Evolutionary conservation across 2,113 vertebrate genomes (phyloP).

Genomic region (Haplochromis burtoni): DNA sequence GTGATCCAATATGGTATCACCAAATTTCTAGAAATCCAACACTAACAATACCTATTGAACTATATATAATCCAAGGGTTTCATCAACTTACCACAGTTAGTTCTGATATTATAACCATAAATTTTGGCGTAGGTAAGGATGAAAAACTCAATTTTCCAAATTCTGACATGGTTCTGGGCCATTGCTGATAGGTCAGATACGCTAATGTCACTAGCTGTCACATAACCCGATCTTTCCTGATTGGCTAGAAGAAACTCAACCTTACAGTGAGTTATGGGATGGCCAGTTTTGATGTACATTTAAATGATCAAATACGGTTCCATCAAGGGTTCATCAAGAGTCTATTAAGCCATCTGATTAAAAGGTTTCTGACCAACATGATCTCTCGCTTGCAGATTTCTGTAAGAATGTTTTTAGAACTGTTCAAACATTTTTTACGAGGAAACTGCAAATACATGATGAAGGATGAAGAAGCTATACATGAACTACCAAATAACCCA

Average conservation of each 20-base stretch:
- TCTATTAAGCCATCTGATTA: not conserved
- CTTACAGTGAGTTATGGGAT: not conserved
- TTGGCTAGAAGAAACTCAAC: not conserved
- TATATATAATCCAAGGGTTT: not conserved
- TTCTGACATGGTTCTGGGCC: not conserved
- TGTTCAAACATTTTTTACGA: not conserved
- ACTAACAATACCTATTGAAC: not conserved
- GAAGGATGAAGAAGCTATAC: not conserved
- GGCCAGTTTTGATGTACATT: not conserved
- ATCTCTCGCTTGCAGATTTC: not conserved
- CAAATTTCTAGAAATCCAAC: not conserved
- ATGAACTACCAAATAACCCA: not conserved
- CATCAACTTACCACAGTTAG: not conserved
- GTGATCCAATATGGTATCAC: not conserved
- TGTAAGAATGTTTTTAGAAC: not conserved
- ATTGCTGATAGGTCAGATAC: not conserved
- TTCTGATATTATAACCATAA: not conserved
- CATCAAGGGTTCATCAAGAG: not conserved
- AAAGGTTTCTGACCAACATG: not conserved
- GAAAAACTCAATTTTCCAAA: not conserved
- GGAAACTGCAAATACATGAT: not conserved
- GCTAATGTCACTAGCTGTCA: not conserved
- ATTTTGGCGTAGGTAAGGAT: rapidly evolving
- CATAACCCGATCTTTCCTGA: not conserved
- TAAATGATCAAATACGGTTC: not conserved